phyloP scores from a whole-genome alignment of 2,113 vertebrate species.

The Sula dactylatra region DNA sequence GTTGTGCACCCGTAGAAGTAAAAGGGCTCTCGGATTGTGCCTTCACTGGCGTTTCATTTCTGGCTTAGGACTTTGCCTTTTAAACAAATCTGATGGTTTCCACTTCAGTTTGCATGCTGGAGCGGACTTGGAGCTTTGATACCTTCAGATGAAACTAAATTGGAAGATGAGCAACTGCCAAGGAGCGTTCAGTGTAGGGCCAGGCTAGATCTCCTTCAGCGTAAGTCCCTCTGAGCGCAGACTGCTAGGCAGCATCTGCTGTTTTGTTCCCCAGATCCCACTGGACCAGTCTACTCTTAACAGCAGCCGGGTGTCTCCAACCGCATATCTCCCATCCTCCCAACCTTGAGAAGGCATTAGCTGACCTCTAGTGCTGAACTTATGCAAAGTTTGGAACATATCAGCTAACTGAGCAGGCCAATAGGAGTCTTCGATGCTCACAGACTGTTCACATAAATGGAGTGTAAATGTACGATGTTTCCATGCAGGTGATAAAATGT shows the following conservation, averaged over 20 bases:
- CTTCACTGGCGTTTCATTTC: neutral
- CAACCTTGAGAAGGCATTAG: neutral
- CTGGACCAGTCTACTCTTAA: too few species aligned
- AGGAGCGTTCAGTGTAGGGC: neutral
- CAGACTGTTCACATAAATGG: neutral
- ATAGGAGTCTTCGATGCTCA: neutral
- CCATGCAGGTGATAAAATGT: neutral
- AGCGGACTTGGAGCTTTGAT: neutral
- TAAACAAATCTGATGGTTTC: neutral
- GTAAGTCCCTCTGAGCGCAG: accelerated
- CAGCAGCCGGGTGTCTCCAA: neutral
- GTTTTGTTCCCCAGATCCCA: accelerated
- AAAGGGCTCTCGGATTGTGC: neutral
- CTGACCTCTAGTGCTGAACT: neutral
- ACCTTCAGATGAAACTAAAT: neutral
- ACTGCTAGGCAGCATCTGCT: neutral
- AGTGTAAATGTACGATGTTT: neutral
- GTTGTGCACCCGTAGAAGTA: neutral
- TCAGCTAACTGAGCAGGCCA: neutral
- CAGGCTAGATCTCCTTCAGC: neutral
- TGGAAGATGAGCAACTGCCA: neutral
- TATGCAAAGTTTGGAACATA: neutral
- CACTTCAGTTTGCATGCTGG: neutral
- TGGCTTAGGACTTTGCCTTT: neutral
- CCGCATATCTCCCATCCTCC: neutral